A percentile compares a stretch with the other conserved stretches of the same genome.
These are phyloP conservation scores for Haliaeetus leucogaster DNA, from an alignment of 2,113 vertebrate genomes.

Conservation along the genomic window DNA sequence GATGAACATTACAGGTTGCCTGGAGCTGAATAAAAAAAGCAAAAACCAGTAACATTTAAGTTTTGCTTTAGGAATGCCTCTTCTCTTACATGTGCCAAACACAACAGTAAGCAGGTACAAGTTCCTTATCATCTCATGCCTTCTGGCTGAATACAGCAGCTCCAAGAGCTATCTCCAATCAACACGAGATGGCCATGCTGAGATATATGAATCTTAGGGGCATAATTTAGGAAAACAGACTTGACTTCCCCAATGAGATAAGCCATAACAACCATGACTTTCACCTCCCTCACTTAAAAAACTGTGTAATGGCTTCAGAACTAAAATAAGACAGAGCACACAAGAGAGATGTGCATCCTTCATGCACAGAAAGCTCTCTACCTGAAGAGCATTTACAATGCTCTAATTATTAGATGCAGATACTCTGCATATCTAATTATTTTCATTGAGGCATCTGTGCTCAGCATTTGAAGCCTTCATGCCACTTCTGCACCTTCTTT, in stretches of 20 bases:
- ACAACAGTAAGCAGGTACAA: not conserved
- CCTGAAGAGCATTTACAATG: not conserved
- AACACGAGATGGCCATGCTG: not conserved
- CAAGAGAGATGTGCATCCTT: not conserved
- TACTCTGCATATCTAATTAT: not conserved
- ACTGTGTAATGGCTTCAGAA: not conserved
- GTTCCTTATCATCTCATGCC: not conserved
- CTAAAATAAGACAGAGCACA: not conserved
- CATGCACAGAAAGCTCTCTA: not conserved
- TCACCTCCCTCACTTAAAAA: not conserved
- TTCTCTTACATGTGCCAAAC: not conserved
- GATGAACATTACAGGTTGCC: constrained; percentile 81
- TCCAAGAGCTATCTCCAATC: not conserved
- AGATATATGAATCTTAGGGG: fast-evolving
- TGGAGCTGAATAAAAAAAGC: constrained; percentile 65
- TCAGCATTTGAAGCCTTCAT: not conserved
- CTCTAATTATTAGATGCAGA: no score
- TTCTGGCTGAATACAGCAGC: not conserved
- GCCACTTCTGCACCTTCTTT: not conserved
- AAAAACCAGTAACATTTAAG: not conserved
- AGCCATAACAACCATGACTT: not conserved
- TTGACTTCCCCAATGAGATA: not conserved
- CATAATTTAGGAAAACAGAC: not conserved
- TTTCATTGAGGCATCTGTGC: not conserved
- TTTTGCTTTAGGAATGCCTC: not conserved